phyloP scores from a whole-genome alignment of 2,797 vertebrate species.

The Anguilla anguilla region DNA sequence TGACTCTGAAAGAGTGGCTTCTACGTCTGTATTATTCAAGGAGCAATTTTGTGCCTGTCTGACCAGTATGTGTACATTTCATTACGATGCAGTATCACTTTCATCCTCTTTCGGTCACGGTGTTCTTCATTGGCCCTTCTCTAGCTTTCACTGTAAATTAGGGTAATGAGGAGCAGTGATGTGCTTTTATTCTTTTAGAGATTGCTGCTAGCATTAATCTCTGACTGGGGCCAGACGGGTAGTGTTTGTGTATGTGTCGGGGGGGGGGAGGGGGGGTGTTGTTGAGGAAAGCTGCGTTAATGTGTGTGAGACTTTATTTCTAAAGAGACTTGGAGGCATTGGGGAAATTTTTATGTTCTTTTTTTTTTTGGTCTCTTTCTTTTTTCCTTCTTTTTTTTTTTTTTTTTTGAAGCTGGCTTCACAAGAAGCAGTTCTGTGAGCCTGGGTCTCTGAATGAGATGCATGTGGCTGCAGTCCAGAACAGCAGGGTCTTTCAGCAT shows the following conservation, averaged over 20 bases:
- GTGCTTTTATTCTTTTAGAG: slow-evolving; percentile 25
- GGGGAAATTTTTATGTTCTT: slow-evolving; percentile 64
- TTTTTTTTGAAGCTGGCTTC: slow-evolving; percentile 71
- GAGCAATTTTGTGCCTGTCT: slow-evolving; percentile 30
- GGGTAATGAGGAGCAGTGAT: slow-evolving; percentile 22
- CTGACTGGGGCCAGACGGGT: not conserved
- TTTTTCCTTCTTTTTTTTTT: slow-evolving; percentile 35
- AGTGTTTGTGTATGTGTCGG: not conserved
- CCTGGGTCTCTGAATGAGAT: slow-evolving; percentile 85
- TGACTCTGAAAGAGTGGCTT: not conserved
- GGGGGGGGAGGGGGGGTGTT: slow-evolving; percentile 15
- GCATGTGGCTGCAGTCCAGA: slow-evolving; percentile 83
- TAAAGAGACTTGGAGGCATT: slow-evolving; percentile 71
- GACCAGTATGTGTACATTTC: not conserved
- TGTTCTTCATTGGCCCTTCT: not conserved
- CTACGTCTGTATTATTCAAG: not conserved
- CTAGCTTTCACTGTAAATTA: slow-evolving; percentile 16
- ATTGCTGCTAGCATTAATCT: not conserved
- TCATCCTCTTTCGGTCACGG: not conserved
- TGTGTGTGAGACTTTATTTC: slow-evolving; percentile 66
- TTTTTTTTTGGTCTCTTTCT: slow-evolving; percentile 46
- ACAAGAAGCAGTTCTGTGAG: slow-evolving; percentile 77
- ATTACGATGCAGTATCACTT: not conserved
- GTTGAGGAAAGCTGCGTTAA: slow-evolving; percentile 62
- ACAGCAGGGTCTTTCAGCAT: slow-evolving; percentile 84